Percentiles rank a stretch among this genome's conserved stretches.
Evolutionary conservation across 1,140 invertebrate species (phyloP).

Genomic region (Brachionus plicatilis): DNA sequence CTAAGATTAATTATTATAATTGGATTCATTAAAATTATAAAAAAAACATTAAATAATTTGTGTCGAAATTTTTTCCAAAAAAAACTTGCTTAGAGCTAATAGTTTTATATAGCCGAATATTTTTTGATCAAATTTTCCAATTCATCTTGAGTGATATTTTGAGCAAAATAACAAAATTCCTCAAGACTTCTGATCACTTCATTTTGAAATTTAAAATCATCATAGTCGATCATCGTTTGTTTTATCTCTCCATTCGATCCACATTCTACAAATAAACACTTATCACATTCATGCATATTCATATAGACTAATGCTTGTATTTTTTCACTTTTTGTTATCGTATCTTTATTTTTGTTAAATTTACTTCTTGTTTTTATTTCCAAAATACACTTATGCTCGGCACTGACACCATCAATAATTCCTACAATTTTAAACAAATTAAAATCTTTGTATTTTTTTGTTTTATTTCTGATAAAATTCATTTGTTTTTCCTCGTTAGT

Average conservation of each 20-base stretch:
- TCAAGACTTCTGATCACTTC: not conserved
- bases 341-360: not conserved
- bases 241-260: not conserved
- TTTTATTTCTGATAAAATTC: not conserved
- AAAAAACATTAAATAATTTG: too few species aligned
- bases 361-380: slow-evolving; percentile 10
- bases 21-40: too few species aligned
- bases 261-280: slow-evolving; percentile 9
- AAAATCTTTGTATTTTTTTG: not conserved
- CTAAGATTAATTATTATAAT: too few species aligned
- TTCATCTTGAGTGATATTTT: not conserved
- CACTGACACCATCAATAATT: slow-evolving; percentile 13
- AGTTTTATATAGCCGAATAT: not conserved
- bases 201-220: not conserved
- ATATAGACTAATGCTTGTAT: not conserved
- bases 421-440: not conserved
- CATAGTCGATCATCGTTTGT: not conserved
- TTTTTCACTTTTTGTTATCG: not conserved
- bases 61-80: too few species aligned
- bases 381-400: not conserved
- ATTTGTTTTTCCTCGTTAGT: not conserved
- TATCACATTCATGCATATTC: not conserved
- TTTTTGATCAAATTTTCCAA: not conserved
- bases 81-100: not conserved
- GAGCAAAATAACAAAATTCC: not conserved